Evolutionary conservation across 1,140 invertebrate species (phyloP).

Genomic region (Diorhabda elongata): DNA sequence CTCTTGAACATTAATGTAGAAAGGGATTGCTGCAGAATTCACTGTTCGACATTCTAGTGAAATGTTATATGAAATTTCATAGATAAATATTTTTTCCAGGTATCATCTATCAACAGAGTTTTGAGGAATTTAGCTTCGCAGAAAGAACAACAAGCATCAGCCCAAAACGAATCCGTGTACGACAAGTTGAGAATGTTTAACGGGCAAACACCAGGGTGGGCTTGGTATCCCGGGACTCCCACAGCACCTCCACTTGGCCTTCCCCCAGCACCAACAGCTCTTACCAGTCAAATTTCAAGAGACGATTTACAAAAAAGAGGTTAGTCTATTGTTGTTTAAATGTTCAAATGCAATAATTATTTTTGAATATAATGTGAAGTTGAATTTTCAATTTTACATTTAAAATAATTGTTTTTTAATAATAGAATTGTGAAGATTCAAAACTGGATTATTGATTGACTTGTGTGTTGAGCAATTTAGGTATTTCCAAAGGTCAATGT

Average conservation of each 20-base stretch:
- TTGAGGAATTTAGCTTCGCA: conserved; percentile 89
- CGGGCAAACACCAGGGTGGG: conserved; percentile 57
- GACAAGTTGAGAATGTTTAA: conserved; percentile 82
- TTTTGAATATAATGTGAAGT: no score
- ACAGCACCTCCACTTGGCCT: conserved; percentile 47
- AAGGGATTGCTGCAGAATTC: no score
- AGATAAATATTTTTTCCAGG: conserved; percentile 55
- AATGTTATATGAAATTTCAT: no score
- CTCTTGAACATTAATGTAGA: no score
- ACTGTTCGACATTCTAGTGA: no score
- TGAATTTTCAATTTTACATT: no score
- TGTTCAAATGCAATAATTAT: no score
- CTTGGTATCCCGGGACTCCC: conserved; percentile 45
- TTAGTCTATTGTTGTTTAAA: conserved; percentile 43
- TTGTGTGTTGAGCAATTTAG: not conserved
- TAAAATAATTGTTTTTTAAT: no score
- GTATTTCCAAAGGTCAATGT: not conserved
- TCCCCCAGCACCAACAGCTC: conserved; percentile 46
- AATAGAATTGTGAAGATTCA: no score
- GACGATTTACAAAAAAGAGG: conserved; percentile 64
- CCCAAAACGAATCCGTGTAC: conserved; percentile 68
- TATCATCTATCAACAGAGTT: conserved; percentile 98
- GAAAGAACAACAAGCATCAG: conserved; percentile 69
- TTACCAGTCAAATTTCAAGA: conserved; percentile 50
- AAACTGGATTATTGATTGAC: no score